Evolutionary conservation across 2,888 invertebrate genomes (phyloP).

Genomic region (Spisula subtruncata): DNA sequence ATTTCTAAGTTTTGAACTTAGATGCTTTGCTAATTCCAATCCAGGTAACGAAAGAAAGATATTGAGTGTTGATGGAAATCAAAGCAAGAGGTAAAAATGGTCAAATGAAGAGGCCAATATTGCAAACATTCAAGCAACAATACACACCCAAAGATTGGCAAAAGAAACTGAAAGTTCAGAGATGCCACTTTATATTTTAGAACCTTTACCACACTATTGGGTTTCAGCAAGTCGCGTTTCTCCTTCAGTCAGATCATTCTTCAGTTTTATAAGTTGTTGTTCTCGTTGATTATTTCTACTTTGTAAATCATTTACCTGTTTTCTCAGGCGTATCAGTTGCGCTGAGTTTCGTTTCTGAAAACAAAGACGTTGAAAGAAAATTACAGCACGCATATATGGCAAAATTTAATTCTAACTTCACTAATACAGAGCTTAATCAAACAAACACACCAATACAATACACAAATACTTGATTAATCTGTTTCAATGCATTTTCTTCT

Average conservation of each 20-base stretch:
- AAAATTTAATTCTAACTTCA: neutral
- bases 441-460: too few relatives aligned
- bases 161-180: neutral
- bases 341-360: constrained; percentile 82
- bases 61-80: too few relatives aligned
- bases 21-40: too few relatives aligned
- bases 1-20: too few relatives aligned
- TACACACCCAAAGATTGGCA: neutral
- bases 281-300: constrained; percentile 75
- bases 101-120: too few relatives aligned
- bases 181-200: neutral
- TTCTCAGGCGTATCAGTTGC: constrained; percentile 79
- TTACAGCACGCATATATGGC: neutral
- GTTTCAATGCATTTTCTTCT: too few relatives aligned
- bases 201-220: neutral
- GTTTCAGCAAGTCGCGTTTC: constrained; percentile 17
- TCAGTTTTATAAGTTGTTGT: constrained; percentile 74
- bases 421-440: too few relatives aligned
- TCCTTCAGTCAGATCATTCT: constrained; percentile 66
- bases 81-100: too few relatives aligned
- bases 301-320: constrained; percentile 79
- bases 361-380: neutral
- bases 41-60: neutral
- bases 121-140: too few relatives aligned
- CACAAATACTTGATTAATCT: too few relatives aligned